Evolutionary conservation across 2,113 vertebrate species (phyloP), one percentile per base, ranked within the genome.

Genomic region (Ictalurus furcatus): DNA sequence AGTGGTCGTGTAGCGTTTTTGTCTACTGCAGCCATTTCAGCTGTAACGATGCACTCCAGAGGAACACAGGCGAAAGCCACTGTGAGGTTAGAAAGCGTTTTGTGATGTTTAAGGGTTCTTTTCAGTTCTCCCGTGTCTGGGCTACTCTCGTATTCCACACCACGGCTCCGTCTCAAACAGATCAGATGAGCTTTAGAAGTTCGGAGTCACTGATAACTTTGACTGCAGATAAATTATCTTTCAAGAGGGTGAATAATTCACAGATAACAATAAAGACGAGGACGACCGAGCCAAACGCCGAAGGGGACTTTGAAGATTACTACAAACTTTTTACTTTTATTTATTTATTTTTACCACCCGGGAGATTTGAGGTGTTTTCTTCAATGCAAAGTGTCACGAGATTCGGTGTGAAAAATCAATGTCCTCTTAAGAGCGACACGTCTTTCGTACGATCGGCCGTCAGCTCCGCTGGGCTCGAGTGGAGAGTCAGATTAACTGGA

Each of bases 171-270:
- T 58, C 89, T 88, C 89, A 78, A 65, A 82, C 40, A 87, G 67
- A 88, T 90, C 88, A 85, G 73, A 82, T 89, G 86, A 85, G 61
- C 61, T 67, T 84, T 61, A 87, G 90, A 86, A 84, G 88, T 89
- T 89, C 54, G 79, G 79, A 86, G 84, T 69, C 63, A 85, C 65
- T 89, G 89, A 89, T 88, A 90, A 88, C 92, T 91, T 89, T 87
- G 88, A 89, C 67, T 84, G 78, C 76, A 85, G 86, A 88, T 89
- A 78, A 90, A 90, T 90, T 69, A 91, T 88, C 88, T 87, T 59
- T 76, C 30, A 54, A 87, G 54, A 87, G 76, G 28, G 56, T 81
- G 85, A 88, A 88, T 88, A 86, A 71, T 89, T 89, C 86, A 88
- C 84, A 87, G 89, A 91, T 88, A 87, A 85, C 86, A 87, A 82